phyloP scores from a whole-genome alignment of 2,113 vertebrate genomes.

The Brachyistius frenatus region DNA sequence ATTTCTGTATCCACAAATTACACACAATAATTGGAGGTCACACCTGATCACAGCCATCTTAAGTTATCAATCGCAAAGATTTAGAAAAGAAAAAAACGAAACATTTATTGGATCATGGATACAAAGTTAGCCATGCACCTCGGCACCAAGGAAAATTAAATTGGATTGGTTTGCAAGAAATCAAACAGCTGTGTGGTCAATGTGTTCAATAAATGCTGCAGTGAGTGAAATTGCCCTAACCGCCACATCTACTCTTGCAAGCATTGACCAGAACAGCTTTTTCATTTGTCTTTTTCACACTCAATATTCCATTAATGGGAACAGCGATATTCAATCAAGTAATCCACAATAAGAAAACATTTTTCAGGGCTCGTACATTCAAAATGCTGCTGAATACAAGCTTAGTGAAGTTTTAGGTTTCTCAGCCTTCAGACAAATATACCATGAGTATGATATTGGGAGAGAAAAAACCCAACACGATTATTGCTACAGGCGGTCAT shows the following conservation, averaged over 20 bases:
- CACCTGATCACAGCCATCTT: neutral
- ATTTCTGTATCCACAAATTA: neutral
- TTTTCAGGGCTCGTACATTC: constrained; percentile 40
- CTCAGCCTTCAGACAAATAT: constrained; percentile 14
- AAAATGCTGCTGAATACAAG: constrained; percentile 39
- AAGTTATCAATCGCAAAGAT: constrained; percentile 29
- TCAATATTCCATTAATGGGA: constrained; percentile 61
- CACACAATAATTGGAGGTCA: neutral
- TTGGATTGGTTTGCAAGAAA: constrained; percentile 50
- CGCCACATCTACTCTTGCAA: constrained; percentile 35
- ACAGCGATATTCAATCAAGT: constrained; percentile 46
- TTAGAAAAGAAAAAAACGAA: constrained; percentile 8
- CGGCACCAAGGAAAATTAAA: constrained; percentile 57
- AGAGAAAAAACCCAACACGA: constrained; percentile 6
- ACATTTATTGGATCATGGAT: constrained; percentile 41
- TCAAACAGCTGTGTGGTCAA: constrained; percentile 57
- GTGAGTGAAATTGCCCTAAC: constrained; percentile 54
- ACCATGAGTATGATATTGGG: constrained; percentile 17
- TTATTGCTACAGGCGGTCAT: constrained; percentile 2
- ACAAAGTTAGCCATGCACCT: constrained; percentile 41
- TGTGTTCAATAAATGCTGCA: constrained; percentile 72
- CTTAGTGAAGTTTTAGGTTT: constrained; percentile 44
- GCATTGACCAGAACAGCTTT: constrained; percentile 12
- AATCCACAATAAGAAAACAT: constrained; percentile 48
- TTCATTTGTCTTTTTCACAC: constrained; percentile 63